A percentile compares a stretch with the other conserved stretches of the same genome.
Conservation (phyloP, 2,888 invertebrate genomes). For the Tenthredo mesomela region DNA sequence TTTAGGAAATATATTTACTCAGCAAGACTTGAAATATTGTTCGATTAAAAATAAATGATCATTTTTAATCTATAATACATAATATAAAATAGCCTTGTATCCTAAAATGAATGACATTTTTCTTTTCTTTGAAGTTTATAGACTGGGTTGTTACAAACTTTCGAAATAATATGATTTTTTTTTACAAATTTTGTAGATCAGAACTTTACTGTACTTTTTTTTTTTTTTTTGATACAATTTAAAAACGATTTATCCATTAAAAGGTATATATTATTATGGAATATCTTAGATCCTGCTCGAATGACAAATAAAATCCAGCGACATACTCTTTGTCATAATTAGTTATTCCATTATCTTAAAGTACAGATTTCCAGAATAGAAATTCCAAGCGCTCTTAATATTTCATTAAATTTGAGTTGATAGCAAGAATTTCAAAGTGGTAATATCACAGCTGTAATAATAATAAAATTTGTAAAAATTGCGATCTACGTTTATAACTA, state of each 20-base stretch:
- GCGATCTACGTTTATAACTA: neutral
- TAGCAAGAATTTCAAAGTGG: constrained; percentile 18
- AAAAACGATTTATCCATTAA: neutral
- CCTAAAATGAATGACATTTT: neutral
- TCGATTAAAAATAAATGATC: neutral
- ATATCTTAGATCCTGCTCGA: neutral
- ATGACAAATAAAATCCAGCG: neutral
- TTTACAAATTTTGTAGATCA: neutral
- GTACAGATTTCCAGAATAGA: neutral
- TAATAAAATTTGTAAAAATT: constrained; percentile 21
- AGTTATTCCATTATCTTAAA: neutral
- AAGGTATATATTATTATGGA: neutral
- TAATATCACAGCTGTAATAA: constrained; percentile 39
- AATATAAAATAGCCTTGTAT: neutral
- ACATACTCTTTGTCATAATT: neutral
- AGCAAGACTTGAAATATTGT: neutral
- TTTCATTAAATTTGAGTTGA: neutral
- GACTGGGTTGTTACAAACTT: neutral
- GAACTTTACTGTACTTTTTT: neutral
- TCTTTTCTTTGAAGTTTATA: neutral
- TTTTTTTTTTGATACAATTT: neutral
- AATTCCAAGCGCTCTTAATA: neutral
- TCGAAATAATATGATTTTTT: neutral
- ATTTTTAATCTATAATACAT: neutral
- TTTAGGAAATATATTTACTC: neutral